These are phyloP conservation scores for Periphyllus acericola DNA, from an alignment of 2,888 invertebrate species.

Conservation along the genomic window DNA sequence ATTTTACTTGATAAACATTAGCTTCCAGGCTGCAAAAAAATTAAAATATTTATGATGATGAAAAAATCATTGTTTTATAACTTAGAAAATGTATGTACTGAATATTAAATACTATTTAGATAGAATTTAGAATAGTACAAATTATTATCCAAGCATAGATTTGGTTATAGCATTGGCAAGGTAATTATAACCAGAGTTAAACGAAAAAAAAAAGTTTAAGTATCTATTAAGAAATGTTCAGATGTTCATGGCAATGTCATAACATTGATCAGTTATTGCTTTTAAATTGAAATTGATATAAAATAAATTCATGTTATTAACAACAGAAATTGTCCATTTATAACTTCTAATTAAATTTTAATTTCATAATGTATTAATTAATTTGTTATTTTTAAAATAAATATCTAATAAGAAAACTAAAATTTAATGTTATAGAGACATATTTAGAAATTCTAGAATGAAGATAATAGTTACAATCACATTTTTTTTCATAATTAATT, in stretches of 20 bases:
- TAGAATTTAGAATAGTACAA: neutral
- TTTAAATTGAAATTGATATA: too few relatives aligned
- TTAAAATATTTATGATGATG: neutral
- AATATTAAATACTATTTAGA: neutral
- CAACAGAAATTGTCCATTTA: too few relatives aligned
- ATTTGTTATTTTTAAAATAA: too few relatives aligned
- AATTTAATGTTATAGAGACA: too few relatives aligned
- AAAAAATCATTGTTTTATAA: neutral
- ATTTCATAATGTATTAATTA: too few relatives aligned
- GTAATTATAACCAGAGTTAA: neutral
- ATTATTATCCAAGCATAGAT: conserved; percentile 17
- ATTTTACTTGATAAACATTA: conserved; percentile 73
- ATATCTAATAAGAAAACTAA: too few relatives aligned
- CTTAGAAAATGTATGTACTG: neutral
- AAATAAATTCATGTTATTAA: too few relatives aligned
- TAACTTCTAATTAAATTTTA: too few relatives aligned
- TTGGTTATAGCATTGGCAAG: conserved; percentile 16
- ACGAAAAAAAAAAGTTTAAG: neutral
- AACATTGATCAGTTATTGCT: too few relatives aligned
- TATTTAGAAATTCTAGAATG: too few relatives aligned
- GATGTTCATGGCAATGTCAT: neutral
- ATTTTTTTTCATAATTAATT: too few relatives aligned
- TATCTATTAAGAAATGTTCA: neutral
- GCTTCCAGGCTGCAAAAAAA: conserved; percentile 69
- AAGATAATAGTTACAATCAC: too few relatives aligned